These are phyloP conservation scores for Polypterus senegalus DNA, from an alignment of 2,113 vertebrate genomes.

Conservation along the genomic window DNA sequence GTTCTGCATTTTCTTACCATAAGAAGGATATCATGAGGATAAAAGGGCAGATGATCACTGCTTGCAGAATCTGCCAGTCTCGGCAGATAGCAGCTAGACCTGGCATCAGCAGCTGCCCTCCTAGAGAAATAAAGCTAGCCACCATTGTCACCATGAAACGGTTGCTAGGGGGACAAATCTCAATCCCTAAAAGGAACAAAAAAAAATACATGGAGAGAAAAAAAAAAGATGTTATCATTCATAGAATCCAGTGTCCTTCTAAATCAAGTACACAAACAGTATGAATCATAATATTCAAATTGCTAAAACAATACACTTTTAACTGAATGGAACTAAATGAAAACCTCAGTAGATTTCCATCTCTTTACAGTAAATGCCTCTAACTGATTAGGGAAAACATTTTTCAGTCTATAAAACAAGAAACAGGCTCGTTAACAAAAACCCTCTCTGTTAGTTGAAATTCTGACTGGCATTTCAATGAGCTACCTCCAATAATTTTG, in stretches of 20 bases:
- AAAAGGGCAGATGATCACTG: conserved; percentile 87
- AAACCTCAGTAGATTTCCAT: too few relatives aligned
- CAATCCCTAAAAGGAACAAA: conserved; percentile 67
- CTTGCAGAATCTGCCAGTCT: conserved; percentile 92
- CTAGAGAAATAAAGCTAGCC: conserved; percentile 84
- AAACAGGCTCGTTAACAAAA: too few relatives aligned
- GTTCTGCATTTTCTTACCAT: conserved; percentile 61
- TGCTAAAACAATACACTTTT: too few relatives aligned
- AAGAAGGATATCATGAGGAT: conserved; percentile 84
- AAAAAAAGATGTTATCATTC: background rate
- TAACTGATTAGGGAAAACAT: too few relatives aligned
- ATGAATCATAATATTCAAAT: too few relatives aligned
- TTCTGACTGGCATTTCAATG: too few relatives aligned
- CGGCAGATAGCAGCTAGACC: conserved; percentile 80
- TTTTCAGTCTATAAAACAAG: too few relatives aligned
- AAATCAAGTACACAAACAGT: background rate
- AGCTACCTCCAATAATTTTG: too few relatives aligned
- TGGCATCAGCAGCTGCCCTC: conserved; percentile 85
- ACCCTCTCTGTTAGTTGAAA: too few relatives aligned
- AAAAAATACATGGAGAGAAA: background rate
- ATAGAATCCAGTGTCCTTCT: background rate
- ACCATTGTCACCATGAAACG: conserved; percentile 96
- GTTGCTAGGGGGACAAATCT: conserved; percentile 79
- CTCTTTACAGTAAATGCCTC: too few relatives aligned
- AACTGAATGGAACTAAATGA: too few relatives aligned